Evolutionary conservation across 2,113 vertebrate species (phyloP).

Genomic region (Thomomys bottae): DNA sequence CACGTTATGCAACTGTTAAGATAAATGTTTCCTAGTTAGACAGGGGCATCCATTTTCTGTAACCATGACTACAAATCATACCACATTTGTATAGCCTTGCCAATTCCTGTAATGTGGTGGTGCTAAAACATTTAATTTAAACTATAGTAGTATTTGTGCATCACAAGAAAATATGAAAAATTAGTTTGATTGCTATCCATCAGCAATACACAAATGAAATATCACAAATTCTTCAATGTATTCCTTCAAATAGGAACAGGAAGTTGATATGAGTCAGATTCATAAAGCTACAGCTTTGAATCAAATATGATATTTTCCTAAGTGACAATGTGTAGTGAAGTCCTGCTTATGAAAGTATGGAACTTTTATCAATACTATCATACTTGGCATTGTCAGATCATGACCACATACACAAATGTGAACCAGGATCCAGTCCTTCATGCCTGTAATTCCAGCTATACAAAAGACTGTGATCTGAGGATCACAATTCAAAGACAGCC

Average conservation of each 20-base stretch:
- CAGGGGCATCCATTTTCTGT: neutral
- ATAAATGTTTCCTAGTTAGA: neutral
- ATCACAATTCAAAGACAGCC: no score
- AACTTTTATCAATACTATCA: neutral
- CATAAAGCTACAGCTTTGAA: neutral
- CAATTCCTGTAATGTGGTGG: neutral
- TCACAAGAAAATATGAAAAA: neutral
- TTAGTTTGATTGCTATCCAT: neutral
- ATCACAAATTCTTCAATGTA: neutral
- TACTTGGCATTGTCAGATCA: neutral
- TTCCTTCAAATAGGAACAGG: constrained; percentile 11
- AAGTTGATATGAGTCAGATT: neutral
- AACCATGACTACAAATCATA: constrained; percentile 24
- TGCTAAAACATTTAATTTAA: constrained; percentile 6
- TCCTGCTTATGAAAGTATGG: neutral
- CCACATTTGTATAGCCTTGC: neutral
- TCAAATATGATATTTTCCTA: neutral
- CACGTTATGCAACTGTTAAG: constrained; percentile 11
- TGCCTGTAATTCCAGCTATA: no score
- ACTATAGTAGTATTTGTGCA: neutral
- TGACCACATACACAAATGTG: neutral
- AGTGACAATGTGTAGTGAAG: neutral
- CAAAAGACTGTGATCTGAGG: no score
- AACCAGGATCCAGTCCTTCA: neutral
- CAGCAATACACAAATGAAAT: neutral